A percentile compares a stretch with the other conserved stretches of the same genome.
phyloP scores from a whole-genome alignment of 64 coral and sea anemone genomes.

The Cladopsammia gracilis region DNA sequence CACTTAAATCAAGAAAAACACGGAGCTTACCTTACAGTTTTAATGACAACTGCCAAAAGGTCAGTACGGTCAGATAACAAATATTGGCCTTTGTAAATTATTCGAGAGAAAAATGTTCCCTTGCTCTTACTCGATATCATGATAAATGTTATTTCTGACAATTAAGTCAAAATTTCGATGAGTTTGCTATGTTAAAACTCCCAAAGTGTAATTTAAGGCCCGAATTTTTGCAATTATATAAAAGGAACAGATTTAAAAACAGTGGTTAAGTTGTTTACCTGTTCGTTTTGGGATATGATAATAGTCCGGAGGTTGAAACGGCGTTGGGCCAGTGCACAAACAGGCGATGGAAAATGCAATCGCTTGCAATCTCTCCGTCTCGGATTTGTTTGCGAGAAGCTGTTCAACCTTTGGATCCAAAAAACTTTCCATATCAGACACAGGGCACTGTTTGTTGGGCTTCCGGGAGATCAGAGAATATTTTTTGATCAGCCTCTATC shows the following conservation, averaged over 20 bases:
- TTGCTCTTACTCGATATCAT: not conserved
- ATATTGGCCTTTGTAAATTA: not conserved
- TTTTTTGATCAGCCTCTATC: not conserved
- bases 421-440: constrained; percentile 9
- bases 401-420: constrained; percentile 54
- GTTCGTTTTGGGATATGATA: constrained; percentile 39
- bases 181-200: no score
- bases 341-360: constrained; percentile 67
- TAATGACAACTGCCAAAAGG: no score
- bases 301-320: constrained; percentile 66
- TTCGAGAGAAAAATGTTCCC: not conserved
- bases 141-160: not conserved
- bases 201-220: no score
- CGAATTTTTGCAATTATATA: not conserved
- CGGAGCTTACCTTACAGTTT: no score
- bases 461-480: not conserved
- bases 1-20: no score
- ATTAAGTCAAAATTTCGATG: no score
- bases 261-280: not conserved
- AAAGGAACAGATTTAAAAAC: not conserved
- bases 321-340: constrained; percentile 48
- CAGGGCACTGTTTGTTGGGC: not conserved
- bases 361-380: constrained; percentile 44
- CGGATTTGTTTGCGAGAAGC: constrained; percentile 50
- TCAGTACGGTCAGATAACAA: no score